A percentile compares a stretch with the other conserved stretches of the same genome.
phyloP scores from a whole-genome alignment of 2,888 invertebrate species.

The Blastobasis adustella region DNA sequence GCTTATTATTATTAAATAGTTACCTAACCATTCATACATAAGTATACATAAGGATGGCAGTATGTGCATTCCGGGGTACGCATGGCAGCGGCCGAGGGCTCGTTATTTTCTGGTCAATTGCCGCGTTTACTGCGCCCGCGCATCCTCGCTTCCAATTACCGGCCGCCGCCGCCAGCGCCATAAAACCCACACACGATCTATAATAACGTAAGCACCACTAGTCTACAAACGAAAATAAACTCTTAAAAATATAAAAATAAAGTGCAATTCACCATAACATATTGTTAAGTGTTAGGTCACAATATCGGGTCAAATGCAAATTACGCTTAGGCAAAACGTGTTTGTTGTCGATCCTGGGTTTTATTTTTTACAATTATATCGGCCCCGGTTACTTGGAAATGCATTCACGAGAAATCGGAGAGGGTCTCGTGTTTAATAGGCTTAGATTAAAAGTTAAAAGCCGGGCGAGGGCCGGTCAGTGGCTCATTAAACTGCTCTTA shows the following conservation, averaged over 20 bases:
- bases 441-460: slow-evolving; percentile 72
- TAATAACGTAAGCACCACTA: slow-evolving; percentile 25
- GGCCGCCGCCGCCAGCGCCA: slow-evolving; percentile 64
- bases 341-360: slow-evolving; percentile 65
- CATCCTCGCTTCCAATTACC: slow-evolving; percentile 73
- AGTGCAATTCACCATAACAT: too few species aligned
- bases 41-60: slow-evolving; percentile 36
- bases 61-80: slow-evolving; percentile 35
- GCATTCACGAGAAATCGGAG: slow-evolving; percentile 66
- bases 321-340: slow-evolving; percentile 72
- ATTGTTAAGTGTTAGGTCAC: slow-evolving; percentile 10
- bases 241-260: too few species aligned
- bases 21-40: too few species aligned
- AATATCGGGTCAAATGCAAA: slow-evolving; percentile 47
- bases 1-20: too few species aligned
- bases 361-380: slow-evolving; percentile 74
- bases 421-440: slow-evolving; percentile 69
- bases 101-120: slow-evolving; percentile 75
- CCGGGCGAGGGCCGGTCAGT: slow-evolving; percentile 38
- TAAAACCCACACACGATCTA: slow-evolving; percentile 37
- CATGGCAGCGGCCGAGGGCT: slow-evolving; percentile 47
- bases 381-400: slow-evolving; percentile 69
- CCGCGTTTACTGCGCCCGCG: slow-evolving; percentile 69
- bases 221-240: not conserved
- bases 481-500: slow-evolving; percentile 55